Evolutionary conservation across 2,888 invertebrate genomes (phyloP), one percentile per base, ranked within the genome.

Genomic region (Mythimna lalbum): DNA sequence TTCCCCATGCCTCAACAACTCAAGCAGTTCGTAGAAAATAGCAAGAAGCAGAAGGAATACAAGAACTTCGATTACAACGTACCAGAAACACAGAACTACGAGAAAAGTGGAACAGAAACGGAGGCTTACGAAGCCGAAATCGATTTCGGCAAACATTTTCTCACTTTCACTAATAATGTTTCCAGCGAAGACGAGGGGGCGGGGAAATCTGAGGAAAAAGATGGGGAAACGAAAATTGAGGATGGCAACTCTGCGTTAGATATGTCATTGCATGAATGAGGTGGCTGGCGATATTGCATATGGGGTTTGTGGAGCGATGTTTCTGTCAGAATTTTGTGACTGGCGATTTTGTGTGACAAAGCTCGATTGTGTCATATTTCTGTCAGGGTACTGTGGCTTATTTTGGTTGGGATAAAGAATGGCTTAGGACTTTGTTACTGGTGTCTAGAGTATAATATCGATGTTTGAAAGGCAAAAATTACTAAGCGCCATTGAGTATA

Each of bases 1-100:
- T 96, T 96, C 89, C 96, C 96, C 0, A 96, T 96, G 96, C 96
- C 96, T 1, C 96, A 96, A 52, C 96, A 96, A 73, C 86, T 96
- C 0, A 96, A 96, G 69, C 96, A 96, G 65, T 96, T 96, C 70
- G 96, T 96, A 0, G 96, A 96, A 65, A 96, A 96, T 84, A 96
- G 95, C 89, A 95, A 95, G 73, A 94, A 93, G 75, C 95, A 95
- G 73, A 94, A 96, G 27, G 95, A 95, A 81, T 92, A 90, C 76
- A 90, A 92, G 66, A 87, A 82, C 23, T 91, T 85, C 61, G 91
- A 90, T 31, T 86, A 85, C 19, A 78, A 63, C 21, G 47, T 53
- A 1, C 74, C 81, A 0, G 89, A 90, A 27, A 76, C 80, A 0
- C 88, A 86, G 7, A 86, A 66, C 33, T 89, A 84, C 43, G 92